These are phyloP conservation scores for Tineola bisselliella DNA, from an alignment of 2,888 invertebrate genomes.

Conservation along the genomic window DNA sequence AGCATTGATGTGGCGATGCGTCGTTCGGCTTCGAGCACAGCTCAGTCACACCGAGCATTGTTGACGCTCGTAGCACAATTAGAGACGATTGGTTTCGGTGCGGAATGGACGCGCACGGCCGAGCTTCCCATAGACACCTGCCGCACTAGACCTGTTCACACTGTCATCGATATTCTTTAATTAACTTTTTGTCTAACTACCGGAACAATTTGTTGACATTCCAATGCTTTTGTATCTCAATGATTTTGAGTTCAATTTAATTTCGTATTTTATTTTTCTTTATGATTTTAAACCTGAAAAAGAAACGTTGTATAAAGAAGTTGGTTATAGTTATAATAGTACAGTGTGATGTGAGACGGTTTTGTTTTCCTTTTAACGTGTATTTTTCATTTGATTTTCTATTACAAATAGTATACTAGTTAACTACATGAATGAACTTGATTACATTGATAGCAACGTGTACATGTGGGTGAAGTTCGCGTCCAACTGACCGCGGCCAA, in stretches of 20 bases:
- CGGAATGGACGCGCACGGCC: slow-evolving; percentile 58
- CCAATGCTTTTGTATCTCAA: slow-evolving; percentile 8
- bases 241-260: slow-evolving; percentile 4
- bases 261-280: too few relatives aligned
- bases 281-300: too few relatives aligned
- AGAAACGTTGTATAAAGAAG: too few relatives aligned
- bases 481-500: not conserved
- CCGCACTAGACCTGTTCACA: slow-evolving; percentile 24
- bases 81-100: slow-evolving; percentile 60
- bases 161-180: slow-evolving; percentile 37
- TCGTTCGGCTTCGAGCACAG: not conserved
- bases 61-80: slow-evolving; percentile 39
- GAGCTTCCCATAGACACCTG: slow-evolving; percentile 64
- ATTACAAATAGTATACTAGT: not conserved
- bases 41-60: slow-evolving; percentile 15
- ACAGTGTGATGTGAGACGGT: too few relatives aligned
- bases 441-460: slow-evolving; percentile 6
- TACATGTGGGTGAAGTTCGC: slow-evolving; percentile 10
- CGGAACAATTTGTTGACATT: slow-evolving; percentile 13
- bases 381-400: too few relatives aligned
- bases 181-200: slow-evolving; percentile 53
- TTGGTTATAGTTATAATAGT: too few relatives aligned
- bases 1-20: slow-evolving; percentile 5
- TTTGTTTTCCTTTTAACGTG: too few relatives aligned
- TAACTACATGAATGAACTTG: not conserved